Evolutionary conservation across 2,888 invertebrate species (phyloP).

Genomic region (Tenodera sinensis): DNA sequence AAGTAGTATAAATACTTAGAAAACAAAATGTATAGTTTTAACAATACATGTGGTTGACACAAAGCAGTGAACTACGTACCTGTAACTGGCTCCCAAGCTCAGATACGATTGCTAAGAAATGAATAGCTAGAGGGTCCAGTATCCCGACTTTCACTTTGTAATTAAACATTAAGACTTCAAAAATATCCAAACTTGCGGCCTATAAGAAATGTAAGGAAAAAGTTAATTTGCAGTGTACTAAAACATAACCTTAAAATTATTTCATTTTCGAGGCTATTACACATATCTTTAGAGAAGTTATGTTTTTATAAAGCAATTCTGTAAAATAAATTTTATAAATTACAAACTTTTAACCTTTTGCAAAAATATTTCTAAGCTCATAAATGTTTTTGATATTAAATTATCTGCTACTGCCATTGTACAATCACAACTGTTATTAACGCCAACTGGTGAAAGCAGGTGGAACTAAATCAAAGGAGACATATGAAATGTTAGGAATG

Average conservation of each 20-base stretch:
- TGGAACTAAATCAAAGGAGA: neutral
- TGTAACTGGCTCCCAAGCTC: conserved; percentile 29
- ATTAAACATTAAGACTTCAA: conserved; percentile 31
- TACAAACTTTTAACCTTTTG: conserved; percentile 11
- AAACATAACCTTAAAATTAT: neutral
- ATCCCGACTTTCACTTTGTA: conserved; percentile 29
- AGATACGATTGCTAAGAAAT: conserved; percentile 23
- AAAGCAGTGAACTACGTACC: conserved; percentile 5
- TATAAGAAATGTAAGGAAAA: conserved; percentile 4
- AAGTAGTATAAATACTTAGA: neutral
- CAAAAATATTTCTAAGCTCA: conserved; percentile 25
- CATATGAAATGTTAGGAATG: neutral
- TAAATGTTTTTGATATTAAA: conserved; percentile 22
- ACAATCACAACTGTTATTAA: neutral
- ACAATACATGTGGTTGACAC: neutral
- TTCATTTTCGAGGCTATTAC: neutral
- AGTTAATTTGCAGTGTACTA: neutral
- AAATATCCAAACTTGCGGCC: conserved; percentile 31
- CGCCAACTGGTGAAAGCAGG: neutral
- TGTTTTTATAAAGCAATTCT: neutral
- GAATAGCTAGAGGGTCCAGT: conserved; percentile 17
- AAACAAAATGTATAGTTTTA: neutral
- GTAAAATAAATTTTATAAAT: neutral
- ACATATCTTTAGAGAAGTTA: neutral
- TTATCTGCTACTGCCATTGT: conserved; percentile 15